Conservation (phyloP, 2,113 vertebrate genomes). For the Mormoops blainvillei region DNA sequence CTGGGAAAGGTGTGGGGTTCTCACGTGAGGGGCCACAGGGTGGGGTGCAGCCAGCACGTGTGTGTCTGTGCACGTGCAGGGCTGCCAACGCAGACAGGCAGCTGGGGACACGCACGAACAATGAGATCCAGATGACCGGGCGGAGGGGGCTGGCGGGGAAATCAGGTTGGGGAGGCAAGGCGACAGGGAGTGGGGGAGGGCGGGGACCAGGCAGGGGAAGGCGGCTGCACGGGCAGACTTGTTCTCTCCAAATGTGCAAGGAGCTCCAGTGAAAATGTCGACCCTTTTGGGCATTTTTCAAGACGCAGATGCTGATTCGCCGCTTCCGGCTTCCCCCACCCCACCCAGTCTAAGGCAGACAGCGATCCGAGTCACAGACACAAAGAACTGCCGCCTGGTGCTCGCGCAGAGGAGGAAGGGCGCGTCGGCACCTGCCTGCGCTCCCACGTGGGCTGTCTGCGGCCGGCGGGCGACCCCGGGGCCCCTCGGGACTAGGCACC, state of each 20-base stretch:
- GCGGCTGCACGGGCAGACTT: not conserved
- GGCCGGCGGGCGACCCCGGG: not conserved
- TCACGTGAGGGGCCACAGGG: not conserved
- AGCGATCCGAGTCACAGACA: conserved; percentile 36
- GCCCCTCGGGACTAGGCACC: not conserved
- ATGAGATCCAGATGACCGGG: conserved; percentile 65
- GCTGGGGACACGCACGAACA: conserved; percentile 25
- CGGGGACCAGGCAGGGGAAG: not conserved
- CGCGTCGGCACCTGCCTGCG: conserved; percentile 12
- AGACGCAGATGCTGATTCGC: conserved; percentile 41
- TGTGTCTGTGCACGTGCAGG: not conserved
- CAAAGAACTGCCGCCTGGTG: conserved; percentile 55
- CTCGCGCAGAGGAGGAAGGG: not conserved
- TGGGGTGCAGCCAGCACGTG: not conserved
- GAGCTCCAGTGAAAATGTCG: conserved; percentile 45
- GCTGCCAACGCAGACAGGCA: conserved; percentile 24
- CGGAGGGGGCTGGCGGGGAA: not conserved
- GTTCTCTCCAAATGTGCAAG: conserved; percentile 5
- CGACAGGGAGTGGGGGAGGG: not conserved
- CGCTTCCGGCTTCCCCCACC: conserved; percentile 44
- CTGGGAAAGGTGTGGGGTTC: conserved; percentile 15
- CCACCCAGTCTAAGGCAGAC: conserved; percentile 57
- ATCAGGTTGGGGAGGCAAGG: not conserved
- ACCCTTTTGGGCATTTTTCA: conserved; percentile 59
- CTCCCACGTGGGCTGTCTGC: not conserved